Base-by-base conservation (phyloP, 1,140 invertebrate genomes). In the Rhyzopertha dominica region DNA sequence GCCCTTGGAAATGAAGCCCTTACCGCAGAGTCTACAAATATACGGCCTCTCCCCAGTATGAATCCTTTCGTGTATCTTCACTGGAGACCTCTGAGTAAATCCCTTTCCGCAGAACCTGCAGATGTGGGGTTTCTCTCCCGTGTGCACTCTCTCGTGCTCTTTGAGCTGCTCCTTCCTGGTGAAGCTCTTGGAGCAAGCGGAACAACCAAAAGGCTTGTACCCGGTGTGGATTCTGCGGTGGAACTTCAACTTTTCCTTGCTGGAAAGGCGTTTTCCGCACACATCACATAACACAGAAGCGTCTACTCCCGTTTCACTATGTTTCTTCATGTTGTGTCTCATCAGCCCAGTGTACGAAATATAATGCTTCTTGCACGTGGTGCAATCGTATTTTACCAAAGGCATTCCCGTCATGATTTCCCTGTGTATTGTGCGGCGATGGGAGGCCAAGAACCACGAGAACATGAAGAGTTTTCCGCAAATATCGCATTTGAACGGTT, bases 241-340 rank as follows among this genome's bases (percentile, higher is more conserved):
- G 54, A 81, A 79, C 61, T 81, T 83, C 35, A 85, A 65, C 41
- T 83, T 79, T 32, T 83, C 80, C 1, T 75, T 70, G 28, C 73
- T 78, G 17, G 78, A 78, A 34, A 93, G 79, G 42, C 81, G 78
- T 69, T 93, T 90, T n/a, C 79, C 80, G 63, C 88, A 89, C 18
- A 85, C 78, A 51, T 81, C 77, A 62, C 82, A 84, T 0, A 79
- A 35, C 2, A 75, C 76, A 22, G 47, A 54, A 8, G 43, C 42
- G 16, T 56, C 44, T 14, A 52, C 53, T 3, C 54, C 59, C 49
- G 47, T 29, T 14, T 49, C 50, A 26, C 54, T 59, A 47, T 63
- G 61, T 9, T 59, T 52, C 19, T 58, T 46, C n/a, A 49, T 22
- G 29, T 60, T 60, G 36, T 63, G 59, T 9, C 59, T 18, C 25